A percentile compares a stretch with the other conserved stretches of the same genome.
These are phyloP conservation scores for Lasius platythorax DNA, from an alignment of 2,888 invertebrate species.

Conservation along the genomic window DNA sequence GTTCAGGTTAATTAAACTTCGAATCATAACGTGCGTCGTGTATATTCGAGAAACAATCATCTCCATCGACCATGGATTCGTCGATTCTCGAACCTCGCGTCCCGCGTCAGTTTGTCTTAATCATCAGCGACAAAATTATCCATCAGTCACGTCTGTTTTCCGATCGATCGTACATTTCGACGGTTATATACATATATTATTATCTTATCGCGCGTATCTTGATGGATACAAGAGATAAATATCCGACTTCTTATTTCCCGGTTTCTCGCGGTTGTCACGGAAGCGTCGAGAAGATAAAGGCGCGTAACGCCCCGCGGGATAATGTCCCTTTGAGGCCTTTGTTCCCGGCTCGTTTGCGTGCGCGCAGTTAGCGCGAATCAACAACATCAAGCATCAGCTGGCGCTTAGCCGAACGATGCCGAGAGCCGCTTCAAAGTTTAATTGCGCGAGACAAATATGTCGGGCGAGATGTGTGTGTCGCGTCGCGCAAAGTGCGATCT, in stretches of 20 bases:
- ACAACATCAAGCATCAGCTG: conserved; percentile 29
- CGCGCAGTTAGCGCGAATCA: conserved; percentile 51
- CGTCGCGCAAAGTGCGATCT: conserved; percentile 3
- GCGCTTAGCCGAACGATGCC: conserved; percentile 10
- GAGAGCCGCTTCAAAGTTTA: conserved; percentile 10
- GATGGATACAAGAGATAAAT: not conserved
- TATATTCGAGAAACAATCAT: not conserved
- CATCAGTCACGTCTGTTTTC: not conserved
- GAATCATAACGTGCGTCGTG: conserved; percentile 22
- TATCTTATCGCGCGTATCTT: not conserved
- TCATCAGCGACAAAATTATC: not conserved
- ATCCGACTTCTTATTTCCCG: not conserved
- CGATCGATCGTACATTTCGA: not conserved
- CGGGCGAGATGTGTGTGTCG: not conserved
- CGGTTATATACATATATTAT: not conserved
- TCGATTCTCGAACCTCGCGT: not conserved
- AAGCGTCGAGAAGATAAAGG: conserved; percentile 40
- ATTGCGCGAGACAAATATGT: conserved; percentile 6
- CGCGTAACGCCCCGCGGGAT: conserved; percentile 50
- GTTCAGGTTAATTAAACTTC: conserved; percentile 5
- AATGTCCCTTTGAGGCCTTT: conserved; percentile 55
- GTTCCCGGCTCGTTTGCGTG: conserved; percentile 55
- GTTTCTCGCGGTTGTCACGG: not conserved
- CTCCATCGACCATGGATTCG: not conserved
- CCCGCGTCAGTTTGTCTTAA: not conserved